Evolutionary conservation across 2,113 vertebrate species (phyloP).

Genomic region (Lonchura striata): DNA sequence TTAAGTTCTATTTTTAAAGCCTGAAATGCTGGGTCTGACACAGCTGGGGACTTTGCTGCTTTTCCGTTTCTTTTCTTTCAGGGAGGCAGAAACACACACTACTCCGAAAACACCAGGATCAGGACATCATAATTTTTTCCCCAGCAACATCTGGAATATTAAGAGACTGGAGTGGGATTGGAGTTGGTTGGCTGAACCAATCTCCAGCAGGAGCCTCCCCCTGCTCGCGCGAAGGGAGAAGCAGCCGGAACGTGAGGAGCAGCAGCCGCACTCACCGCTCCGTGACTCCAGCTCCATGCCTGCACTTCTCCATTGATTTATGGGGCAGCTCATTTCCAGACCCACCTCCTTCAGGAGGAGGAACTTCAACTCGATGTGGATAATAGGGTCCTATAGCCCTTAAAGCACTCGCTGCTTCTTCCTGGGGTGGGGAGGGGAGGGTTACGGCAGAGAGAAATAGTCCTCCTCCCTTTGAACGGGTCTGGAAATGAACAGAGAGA

Average conservation of each 20-base stretch:
- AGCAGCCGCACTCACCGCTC: background rate
- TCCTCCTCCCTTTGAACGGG: background rate
- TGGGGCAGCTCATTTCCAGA: slow-evolving; percentile 36
- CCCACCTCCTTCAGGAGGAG: slow-evolving; percentile 52
- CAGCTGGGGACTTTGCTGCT: background rate
- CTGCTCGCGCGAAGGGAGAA: background rate
- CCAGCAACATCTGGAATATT: slow-evolving; percentile 63
- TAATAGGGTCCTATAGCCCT: slow-evolving; percentile 14
- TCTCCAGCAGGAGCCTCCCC: slow-evolving; percentile 47
- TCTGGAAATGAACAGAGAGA: background rate
- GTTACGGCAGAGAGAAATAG: background rate
- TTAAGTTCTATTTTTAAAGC: background rate
- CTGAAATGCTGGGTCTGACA: background rate
- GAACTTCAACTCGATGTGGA: background rate
- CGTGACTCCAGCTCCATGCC: slow-evolving; percentile 2
- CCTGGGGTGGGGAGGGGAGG: background rate
- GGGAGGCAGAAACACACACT: background rate
- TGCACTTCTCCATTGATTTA: slow-evolving; percentile 33
- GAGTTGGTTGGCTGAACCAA: slow-evolving; percentile 8
- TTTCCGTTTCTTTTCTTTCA: background rate
- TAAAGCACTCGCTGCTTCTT: background rate
- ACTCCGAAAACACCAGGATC: background rate
- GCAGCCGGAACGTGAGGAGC: slow-evolving; percentile 1
- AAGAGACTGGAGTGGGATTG: background rate
- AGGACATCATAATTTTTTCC: slow-evolving; percentile 35